Evolutionary conservation across 2,113 vertebrate species (phyloP), one percentile per base, ranked within the genome.

Genomic region (Oreochromis spilurus): DNA sequence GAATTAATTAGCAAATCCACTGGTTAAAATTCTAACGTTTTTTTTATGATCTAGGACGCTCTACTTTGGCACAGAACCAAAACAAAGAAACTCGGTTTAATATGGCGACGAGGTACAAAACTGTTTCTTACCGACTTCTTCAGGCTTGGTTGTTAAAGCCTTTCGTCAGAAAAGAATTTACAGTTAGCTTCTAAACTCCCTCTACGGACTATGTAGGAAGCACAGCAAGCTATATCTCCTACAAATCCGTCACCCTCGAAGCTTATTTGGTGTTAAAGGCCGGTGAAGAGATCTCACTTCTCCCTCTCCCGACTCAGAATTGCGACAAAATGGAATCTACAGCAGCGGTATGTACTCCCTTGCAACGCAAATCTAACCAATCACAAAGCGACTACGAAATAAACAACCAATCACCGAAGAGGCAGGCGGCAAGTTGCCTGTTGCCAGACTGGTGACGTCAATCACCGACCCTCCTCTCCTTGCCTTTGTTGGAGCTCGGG

Each of bases 261-360:
- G 79, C 11, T 86, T 60, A 2, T 4, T 40, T 60, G 87, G 5
- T 85, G 62, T 77, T 85, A 83, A 85, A 87, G 70, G 58, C 60
- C 50, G 26, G 29, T 31, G 77, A 31, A 6, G 4, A 34, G 5
- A 14, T 48, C 3, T 55, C 72, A 14, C 88, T 85, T 65, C 79
- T 85, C 77, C 84, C 90, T 70, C 87, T 87, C 87, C 91, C 85
- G 86, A 84, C 92, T 93, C 95, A 93, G 87, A 91, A 93, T 94
- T 95, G 93, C 95, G 95, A 96, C 96, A 97, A 97, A 97, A 97
- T 97, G 96, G 96, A 91, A 70, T 75, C 96, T 85, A 78, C 75
- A 40, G 26, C 26, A 12, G 31, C 4, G 29, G 40, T 93, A 96
- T 93, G 94, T 94, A 95, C 86, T 82, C 84, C 24, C 4, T 3